These are phyloP conservation scores for Danionella cerebrum DNA, from an alignment of 2,113 vertebrate genomes.

Conservation along the genomic window DNA sequence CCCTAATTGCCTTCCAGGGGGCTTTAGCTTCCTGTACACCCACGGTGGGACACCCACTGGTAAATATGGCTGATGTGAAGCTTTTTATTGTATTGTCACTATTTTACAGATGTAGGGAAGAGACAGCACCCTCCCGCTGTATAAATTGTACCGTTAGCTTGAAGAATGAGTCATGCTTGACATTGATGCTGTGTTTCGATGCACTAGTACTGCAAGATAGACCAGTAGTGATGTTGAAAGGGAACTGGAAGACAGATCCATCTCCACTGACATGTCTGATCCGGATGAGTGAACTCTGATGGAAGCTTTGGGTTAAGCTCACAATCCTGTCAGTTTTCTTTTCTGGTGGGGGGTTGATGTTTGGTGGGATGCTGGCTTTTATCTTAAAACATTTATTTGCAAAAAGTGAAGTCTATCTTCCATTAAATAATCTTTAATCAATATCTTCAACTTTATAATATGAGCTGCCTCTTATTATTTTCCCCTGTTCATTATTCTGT, in stretches of 20 bases:
- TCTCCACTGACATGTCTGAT: slow-evolving; percentile 41
- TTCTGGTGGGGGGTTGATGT: not conserved
- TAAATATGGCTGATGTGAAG: too few species aligned
- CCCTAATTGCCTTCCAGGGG: slow-evolving; percentile 21
- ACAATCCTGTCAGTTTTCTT: not conserved
- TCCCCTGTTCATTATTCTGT: slow-evolving; percentile 1
- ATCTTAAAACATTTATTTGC: not conserved
- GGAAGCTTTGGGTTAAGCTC: slow-evolving; percentile 25
- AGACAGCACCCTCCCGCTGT: slow-evolving; percentile 13
- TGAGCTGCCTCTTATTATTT: slow-evolving; percentile 15
- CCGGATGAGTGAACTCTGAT: slow-evolving; percentile 42
- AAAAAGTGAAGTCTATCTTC: not conserved
- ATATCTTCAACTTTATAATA: slow-evolving; percentile 7
- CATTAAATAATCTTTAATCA: not conserved
- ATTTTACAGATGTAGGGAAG: not conserved
- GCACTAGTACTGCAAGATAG: slow-evolving; percentile 17
- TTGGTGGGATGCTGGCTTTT: not conserved
- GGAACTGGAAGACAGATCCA: slow-evolving; percentile 37
- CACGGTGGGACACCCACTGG: not conserved
- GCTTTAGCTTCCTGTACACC: slow-evolving; percentile 3
- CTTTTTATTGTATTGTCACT: not conserved
- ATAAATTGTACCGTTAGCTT: slow-evolving; percentile 18
- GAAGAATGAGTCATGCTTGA: slow-evolving; percentile 13
- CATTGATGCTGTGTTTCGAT: slow-evolving; percentile 26
- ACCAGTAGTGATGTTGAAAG: slow-evolving; percentile 17